Percentiles rank a stretch among this genome's conserved stretches.
phyloP scores from a whole-genome alignment of 2,797 vertebrate genomes.

The Podarcis lilfordi region DNA sequence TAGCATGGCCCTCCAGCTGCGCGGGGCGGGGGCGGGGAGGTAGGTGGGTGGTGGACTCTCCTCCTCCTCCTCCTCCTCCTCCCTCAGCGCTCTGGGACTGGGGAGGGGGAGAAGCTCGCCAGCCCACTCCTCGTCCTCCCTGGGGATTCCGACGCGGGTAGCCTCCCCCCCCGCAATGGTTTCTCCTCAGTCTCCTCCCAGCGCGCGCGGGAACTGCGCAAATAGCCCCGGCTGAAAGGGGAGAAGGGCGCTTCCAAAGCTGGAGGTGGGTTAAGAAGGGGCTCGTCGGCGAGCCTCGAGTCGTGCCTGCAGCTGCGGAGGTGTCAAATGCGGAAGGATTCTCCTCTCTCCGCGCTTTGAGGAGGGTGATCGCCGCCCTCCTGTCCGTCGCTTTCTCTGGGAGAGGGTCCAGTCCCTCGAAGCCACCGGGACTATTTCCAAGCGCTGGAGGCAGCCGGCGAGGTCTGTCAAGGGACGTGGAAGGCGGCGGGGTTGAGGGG shows the following conservation, averaged over 20 bases:
- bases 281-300: not conserved
- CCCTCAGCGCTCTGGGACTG: not conserved
- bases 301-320: not conserved
- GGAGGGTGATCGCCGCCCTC: not conserved
- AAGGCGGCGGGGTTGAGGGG: not conserved
- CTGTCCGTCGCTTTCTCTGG: not conserved
- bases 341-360: too few species aligned
- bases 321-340: not conserved
- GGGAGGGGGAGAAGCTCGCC: not conserved
- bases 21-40: constrained; percentile 51
- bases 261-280: not conserved
- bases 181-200: constrained; percentile 44
- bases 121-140: constrained; percentile 52
- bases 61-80: not conserved
- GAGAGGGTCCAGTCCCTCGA: not conserved
- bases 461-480: not conserved
- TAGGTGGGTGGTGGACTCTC: not conserved
- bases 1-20: constrained; percentile 57
- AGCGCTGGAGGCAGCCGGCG: not conserved
- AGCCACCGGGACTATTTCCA: not conserved
- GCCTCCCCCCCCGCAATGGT: not conserved
- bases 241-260: not conserved
- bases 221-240: constrained; percentile 66
- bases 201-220: constrained; percentile 72
- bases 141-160: not conserved